Evolutionary conservation across 2,888 invertebrate species (phyloP).

Genomic region (Drosophila tanythrix): DNA sequence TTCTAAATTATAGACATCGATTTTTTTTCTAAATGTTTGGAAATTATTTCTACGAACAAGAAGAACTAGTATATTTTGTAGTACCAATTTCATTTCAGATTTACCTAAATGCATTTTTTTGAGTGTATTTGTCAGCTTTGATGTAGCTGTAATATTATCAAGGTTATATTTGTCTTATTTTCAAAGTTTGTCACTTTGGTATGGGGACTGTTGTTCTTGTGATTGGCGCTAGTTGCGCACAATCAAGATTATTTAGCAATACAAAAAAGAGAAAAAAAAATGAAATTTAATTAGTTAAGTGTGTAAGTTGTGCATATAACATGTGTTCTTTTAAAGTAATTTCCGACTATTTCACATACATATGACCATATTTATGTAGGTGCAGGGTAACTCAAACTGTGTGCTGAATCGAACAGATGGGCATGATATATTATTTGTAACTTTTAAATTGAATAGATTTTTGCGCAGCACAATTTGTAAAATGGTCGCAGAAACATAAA

Average conservation of each 20-base stretch:
- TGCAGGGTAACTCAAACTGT: background rate
- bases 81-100: background rate
- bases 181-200: conserved; percentile 4
- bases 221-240: background rate
- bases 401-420: background rate
- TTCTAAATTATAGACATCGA: background rate
- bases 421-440: conserved; percentile 21
- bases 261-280: background rate
- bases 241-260: conserved; percentile 5
- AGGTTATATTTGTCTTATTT: conserved; percentile 9
- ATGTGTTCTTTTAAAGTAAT: background rate
- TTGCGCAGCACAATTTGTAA: conserved; percentile 21
- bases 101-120: background rate
- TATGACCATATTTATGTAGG: background rate
- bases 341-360: background rate
- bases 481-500: conserved; percentile 38
- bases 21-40: background rate
- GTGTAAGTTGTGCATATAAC: background rate
- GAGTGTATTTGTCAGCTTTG: background rate
- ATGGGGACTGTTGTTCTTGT: background rate
- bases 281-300: conserved; percentile 1
- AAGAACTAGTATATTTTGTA: background rate
- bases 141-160: conserved; percentile 3
- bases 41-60: background rate
- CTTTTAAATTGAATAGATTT: conserved; percentile 51